phyloP scores from a whole-genome alignment of 2,888 invertebrate genomes.

The Polyommatus iphigenia region DNA sequence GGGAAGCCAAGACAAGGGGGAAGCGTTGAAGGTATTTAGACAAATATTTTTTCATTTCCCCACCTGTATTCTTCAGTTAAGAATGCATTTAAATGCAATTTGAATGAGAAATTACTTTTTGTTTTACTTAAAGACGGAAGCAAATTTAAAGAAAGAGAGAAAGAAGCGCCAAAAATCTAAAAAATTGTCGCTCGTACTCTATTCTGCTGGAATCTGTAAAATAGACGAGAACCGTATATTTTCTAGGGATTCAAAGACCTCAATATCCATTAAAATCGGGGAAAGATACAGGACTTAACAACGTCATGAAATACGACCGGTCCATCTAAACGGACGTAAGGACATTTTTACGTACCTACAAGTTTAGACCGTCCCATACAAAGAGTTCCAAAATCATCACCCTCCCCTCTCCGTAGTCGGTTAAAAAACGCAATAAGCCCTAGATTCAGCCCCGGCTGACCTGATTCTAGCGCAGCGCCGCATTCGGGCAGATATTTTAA shows the following conservation, averaged over 20 bases:
- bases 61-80: not conserved
- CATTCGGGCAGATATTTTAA: constrained; percentile 19
- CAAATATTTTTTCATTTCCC: constrained; percentile 24
- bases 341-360: too few relatives aligned
- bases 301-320: too few relatives aligned
- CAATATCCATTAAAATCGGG: too few relatives aligned
- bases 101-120: not conserved
- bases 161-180: too few relatives aligned
- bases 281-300: too few relatives aligned
- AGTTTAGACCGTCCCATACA: not conserved
- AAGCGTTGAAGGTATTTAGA: constrained; percentile 15
- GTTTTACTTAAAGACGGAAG: too few relatives aligned
- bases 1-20: not conserved
- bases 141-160: too few relatives aligned
- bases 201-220: too few relatives aligned
- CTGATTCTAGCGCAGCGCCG: not conserved
- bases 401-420: not conserved
- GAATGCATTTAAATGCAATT: not conserved
- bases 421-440: not conserved
- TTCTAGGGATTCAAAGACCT: too few relatives aligned
- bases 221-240: too few relatives aligned
- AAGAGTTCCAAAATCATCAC: not conserved
- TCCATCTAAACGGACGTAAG: too few relatives aligned
- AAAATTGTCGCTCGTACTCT: too few relatives aligned
- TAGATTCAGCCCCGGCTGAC: not conserved